These are phyloP conservation scores for Tamandua tetradactyla DNA, from an alignment of 2,797 vertebrate genomes.

Conservation along the genomic window DNA sequence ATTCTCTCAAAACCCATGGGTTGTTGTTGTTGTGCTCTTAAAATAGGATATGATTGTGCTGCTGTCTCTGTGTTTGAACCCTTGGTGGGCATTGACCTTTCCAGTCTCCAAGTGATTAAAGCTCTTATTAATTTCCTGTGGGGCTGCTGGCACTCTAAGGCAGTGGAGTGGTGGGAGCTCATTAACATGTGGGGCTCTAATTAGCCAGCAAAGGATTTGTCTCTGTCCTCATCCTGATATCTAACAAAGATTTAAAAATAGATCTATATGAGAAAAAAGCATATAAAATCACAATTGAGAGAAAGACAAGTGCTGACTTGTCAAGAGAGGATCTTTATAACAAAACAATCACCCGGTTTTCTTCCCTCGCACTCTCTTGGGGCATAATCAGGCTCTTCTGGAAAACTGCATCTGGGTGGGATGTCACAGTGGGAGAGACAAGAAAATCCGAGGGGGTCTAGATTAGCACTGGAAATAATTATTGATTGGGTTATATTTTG, in stretches of 20 bases:
- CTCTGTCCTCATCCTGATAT: constrained; percentile 69
- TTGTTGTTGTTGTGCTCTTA: constrained; percentile 67
- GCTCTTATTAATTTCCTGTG: constrained; percentile 86
- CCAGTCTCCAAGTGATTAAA: constrained; percentile 83
- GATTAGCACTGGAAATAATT: constrained; percentile 14
- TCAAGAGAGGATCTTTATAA: constrained; percentile 38
- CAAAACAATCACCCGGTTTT: background rate
- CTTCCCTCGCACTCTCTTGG: background rate
- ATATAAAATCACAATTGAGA: background rate
- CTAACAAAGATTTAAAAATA: constrained; percentile 62
- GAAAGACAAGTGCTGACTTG: background rate
- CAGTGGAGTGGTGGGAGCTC: constrained; percentile 81
- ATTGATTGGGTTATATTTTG: constrained; percentile 18
- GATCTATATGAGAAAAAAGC: background rate
- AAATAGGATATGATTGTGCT: constrained; percentile 75
- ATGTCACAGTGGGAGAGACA: background rate
- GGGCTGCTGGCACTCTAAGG: constrained; percentile 78
- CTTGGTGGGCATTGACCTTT: constrained; percentile 84
- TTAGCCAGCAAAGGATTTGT: constrained; percentile 80
- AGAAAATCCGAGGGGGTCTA: background rate
- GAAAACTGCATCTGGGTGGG: background rate
- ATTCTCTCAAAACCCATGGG: constrained; percentile 37
- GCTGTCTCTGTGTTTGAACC: constrained; percentile 79
- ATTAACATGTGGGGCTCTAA: constrained; percentile 84
- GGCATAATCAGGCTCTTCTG: constrained; percentile 10